A percentile compares a stretch with the other conserved stretches of the same genome.
phyloP scores from a whole-genome alignment of 2,888 invertebrate species.

The Cephalotes varians region DNA sequence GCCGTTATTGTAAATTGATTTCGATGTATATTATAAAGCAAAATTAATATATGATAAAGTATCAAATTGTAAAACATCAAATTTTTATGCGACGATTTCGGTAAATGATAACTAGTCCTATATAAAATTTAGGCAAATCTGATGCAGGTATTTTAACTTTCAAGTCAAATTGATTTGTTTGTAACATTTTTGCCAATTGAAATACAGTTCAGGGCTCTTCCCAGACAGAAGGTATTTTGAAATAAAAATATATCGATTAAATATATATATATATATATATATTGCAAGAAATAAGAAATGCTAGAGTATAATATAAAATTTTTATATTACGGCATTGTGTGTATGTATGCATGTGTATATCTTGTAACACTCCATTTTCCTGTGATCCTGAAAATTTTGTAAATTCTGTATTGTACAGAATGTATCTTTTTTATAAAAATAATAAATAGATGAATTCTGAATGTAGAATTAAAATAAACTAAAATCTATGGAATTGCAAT shows the following conservation, averaged over 20 bases:
- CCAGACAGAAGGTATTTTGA: not conserved
- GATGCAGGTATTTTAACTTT: not conserved
- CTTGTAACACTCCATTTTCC: conserved; percentile 1
- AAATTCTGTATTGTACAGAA: conserved; percentile 25
- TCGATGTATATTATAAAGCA: not conserved
- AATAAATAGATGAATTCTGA: conserved; percentile 10
- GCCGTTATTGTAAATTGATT: no score
- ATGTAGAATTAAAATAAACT: not conserved
- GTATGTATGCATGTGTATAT: not conserved
- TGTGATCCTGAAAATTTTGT: conserved; percentile 27
- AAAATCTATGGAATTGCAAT: not conserved
- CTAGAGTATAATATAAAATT: not conserved
- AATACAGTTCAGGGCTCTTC: not conserved
- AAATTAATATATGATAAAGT: not conserved
- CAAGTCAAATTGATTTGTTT: not conserved
- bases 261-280: not conserved
- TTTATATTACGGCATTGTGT: conserved; percentile 16
- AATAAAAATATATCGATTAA: conserved; percentile 2
- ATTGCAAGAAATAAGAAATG: conserved; percentile 2
- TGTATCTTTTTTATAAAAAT: conserved; percentile 42
- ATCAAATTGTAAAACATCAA: not conserved
- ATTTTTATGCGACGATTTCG: not conserved
- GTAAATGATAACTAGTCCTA: not conserved
- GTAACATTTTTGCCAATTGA: not conserved
- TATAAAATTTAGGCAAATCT: not conserved